phyloP scores from a whole-genome alignment of 2,113 vertebrate genomes.

The Oxyruncus cristatus region DNA sequence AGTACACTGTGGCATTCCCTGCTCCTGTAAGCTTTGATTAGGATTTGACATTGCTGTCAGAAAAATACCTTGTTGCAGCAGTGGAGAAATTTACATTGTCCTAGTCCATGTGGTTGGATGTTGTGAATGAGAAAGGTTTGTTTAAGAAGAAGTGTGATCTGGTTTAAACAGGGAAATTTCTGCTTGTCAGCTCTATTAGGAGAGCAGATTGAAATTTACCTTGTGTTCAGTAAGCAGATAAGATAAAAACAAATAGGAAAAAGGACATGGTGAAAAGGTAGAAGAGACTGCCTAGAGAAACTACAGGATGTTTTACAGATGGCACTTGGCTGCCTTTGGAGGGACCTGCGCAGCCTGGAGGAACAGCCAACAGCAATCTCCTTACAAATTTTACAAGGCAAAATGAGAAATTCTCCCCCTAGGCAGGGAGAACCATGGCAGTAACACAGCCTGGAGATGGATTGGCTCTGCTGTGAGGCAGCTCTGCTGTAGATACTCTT shows the following conservation, averaged over 20 bases:
- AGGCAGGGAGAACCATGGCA: not conserved
- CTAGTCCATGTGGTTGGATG: not conserved
- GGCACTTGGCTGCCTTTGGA: rapidly evolving
- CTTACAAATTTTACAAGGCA: not conserved
- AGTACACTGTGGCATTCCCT: not conserved
- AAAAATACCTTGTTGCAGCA: not conserved
- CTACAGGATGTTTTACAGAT: not conserved
- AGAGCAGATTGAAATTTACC: not conserved
- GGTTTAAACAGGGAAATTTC: not conserved
- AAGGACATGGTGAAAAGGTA: not conserved
- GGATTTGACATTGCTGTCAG: not conserved
- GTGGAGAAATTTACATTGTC: not conserved
- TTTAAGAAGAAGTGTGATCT: not conserved
- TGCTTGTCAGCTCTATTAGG: not conserved
- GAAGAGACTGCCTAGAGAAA: not conserved
- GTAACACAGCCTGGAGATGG: not conserved
- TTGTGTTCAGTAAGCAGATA: not conserved
- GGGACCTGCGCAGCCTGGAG: not conserved
- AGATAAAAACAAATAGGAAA: not conserved
- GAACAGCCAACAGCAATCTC: not conserved
- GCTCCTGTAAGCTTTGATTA: slow-evolving; percentile 30
- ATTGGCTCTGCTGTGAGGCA: not conserved
- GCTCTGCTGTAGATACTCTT: not conserved
- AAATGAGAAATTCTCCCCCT: not conserved
- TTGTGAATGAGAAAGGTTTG: not conserved